Conservation (phyloP, 1,140 invertebrate genomes). For the Drosophila ananassae region DNA sequence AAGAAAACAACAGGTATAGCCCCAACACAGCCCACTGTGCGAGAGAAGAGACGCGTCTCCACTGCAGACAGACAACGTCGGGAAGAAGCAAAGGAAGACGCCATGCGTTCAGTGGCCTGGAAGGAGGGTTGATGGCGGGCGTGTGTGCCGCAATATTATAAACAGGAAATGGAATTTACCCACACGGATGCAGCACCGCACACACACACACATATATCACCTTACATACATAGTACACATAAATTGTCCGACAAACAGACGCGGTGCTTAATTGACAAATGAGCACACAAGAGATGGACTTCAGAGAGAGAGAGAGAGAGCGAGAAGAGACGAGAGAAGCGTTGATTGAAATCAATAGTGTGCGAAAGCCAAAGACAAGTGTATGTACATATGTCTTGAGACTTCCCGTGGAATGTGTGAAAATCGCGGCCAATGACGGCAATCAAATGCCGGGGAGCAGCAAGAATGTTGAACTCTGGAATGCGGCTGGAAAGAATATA, state of each 20-base stretch:
- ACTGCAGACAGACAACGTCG: conserved; percentile 31
- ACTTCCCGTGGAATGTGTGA: conserved; percentile 72
- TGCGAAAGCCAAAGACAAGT: conserved; percentile 58
- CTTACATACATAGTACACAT: conserved; percentile 5
- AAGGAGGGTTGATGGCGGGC: conserved; percentile 10
- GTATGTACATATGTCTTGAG: conserved; percentile 40
- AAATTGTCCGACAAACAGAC: conserved; percentile 71
- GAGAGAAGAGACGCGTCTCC: conserved; percentile 25
- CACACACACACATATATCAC: conserved; percentile 20
- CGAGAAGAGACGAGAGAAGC: conserved; percentile 29
- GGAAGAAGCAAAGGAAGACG: conserved; percentile 28
- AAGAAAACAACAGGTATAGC: no score
- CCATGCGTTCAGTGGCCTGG: conserved; percentile 25
- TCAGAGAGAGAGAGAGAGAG: neutral
- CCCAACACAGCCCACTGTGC: conserved; percentile 1
- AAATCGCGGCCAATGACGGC: conserved; percentile 79
- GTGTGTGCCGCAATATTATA: conserved; percentile 67
- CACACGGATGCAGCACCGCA: conserved; percentile 55
- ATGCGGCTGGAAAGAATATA: conserved; percentile 47
- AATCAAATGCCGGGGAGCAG: conserved; percentile 54
- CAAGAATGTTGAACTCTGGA: conserved; percentile 75
- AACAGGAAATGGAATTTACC: conserved; percentile 82
- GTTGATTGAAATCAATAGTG: conserved; percentile 81
- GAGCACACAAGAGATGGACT: conserved; percentile 48
- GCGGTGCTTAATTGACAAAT: conserved; percentile 78